phyloP scores from a whole-genome alignment of 2,113 vertebrate genomes.

The Callospermophilus lateralis region DNA sequence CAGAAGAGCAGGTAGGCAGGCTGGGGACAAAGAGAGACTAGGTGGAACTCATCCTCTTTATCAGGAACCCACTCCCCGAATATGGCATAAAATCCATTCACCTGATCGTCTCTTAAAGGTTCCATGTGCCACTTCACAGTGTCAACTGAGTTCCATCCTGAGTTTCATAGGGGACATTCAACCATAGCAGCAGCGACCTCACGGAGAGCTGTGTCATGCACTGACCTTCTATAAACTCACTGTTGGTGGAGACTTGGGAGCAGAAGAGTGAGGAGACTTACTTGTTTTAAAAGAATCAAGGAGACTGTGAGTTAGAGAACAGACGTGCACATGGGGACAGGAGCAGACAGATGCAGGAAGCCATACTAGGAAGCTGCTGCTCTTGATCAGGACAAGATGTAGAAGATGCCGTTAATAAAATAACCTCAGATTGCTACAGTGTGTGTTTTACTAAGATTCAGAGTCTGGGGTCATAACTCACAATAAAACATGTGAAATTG shows the following conservation, averaged over 20 bases:
- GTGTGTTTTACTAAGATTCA: neutral
- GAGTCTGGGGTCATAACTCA: neutral
- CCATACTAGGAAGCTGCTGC: neutral
- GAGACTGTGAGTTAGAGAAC: too few relatives aligned
- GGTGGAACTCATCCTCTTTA: neutral
- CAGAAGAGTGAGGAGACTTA: neutral
- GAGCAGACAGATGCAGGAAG: neutral
- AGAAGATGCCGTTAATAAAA: neutral
- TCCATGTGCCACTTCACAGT: neutral
- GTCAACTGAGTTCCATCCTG: neutral
- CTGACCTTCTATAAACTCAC: neutral
- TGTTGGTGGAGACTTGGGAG: neutral
- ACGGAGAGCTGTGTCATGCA: fast-evolving
- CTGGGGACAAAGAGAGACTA: too few relatives aligned
- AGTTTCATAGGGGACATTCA: neutral
- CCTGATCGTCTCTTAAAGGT: neutral
- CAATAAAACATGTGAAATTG: neutral
- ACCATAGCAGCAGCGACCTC: neutral
- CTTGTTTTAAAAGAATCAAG: neutral
- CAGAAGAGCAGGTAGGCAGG: fast-evolving
- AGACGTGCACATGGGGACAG: neutral
- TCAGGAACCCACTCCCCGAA: neutral
- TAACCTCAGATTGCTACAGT: neutral
- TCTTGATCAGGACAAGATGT: neutral
- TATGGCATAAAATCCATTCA: neutral